Percentiles rank a stretch among this genome's conserved stretches.
Evolutionary conservation across 2,113 vertebrate genomes (phyloP).

Genomic region (Hippocampus zosterae): DNA sequence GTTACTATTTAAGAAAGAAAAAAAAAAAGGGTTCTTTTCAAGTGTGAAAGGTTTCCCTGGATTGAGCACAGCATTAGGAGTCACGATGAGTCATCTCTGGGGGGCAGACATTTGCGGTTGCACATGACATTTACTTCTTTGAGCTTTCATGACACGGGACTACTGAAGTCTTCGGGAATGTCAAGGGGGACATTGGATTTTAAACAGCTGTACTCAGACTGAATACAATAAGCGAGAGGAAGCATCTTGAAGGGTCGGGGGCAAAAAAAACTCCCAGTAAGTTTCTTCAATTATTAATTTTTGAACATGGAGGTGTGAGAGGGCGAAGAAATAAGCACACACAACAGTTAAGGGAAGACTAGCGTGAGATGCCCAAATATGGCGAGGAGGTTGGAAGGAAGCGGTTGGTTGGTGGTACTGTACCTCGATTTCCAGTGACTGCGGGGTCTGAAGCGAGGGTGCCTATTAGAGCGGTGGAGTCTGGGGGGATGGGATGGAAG

Average conservation of each 20-base stretch:
- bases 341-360: slow-evolving; percentile 6
- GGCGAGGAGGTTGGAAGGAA: slow-evolving; percentile 36
- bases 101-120: slow-evolving; percentile 52
- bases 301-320: slow-evolving; percentile 5
- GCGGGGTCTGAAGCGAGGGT: slow-evolving; percentile 84
- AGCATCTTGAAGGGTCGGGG: background rate
- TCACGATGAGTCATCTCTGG: slow-evolving; percentile 41
- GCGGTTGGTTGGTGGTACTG: slow-evolving; percentile 74
- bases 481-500: slow-evolving; percentile 89
- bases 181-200: slow-evolving; percentile 26
- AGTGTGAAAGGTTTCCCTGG: slow-evolving; percentile 15
- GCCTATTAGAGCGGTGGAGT: slow-evolving; percentile 87
- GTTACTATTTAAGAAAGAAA: background rate
- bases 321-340: slow-evolving; percentile 4
- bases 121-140: slow-evolving; percentile 57
- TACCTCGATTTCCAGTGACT: slow-evolving; percentile 89
- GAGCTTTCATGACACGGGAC: slow-evolving; percentile 36
- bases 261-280: background rate
- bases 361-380: slow-evolving; percentile 23
- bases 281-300: background rate
- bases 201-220: slow-evolving; percentile 25
- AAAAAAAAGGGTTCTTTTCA: background rate
- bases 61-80: slow-evolving; percentile 33
- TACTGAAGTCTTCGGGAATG: slow-evolving; percentile 42
- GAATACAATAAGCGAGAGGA: slow-evolving; percentile 22